Evolutionary conservation across 1,140 invertebrate genomes (phyloP).

Genomic region (Doryteuthis pealeii): DNA sequence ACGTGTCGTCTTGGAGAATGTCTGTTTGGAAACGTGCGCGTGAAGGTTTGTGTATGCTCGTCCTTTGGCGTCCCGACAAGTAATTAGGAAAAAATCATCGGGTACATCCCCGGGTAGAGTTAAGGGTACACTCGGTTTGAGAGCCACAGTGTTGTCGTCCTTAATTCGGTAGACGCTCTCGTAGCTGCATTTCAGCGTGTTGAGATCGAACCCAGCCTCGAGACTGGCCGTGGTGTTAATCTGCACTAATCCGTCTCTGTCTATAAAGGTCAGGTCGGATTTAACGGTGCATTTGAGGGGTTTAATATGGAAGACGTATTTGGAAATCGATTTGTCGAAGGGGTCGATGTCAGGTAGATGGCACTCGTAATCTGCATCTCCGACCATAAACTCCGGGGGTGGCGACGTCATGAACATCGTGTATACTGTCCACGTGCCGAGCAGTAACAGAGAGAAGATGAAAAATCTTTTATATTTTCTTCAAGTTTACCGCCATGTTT

Average conservation of each 20-base stretch:
- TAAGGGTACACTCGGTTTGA: neutral
- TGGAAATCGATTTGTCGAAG: neutral
- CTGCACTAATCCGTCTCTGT: neutral
- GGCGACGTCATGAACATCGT: neutral
- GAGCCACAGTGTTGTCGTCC: neutral
- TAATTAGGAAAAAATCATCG: neutral
- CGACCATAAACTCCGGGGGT: neutral
- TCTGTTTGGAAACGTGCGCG: neutral
- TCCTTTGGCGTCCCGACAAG: neutral
- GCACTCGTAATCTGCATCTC: neutral
- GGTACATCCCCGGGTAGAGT: neutral
- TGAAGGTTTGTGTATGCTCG: neutral
- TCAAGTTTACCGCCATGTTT: neutral
- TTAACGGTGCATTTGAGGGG: neutral
- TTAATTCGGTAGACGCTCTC: neutral
- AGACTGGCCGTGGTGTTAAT: neutral
- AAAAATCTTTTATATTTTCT: neutral
- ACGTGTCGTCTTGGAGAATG: neutral
- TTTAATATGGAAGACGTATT: neutral
- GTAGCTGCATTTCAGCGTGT: neutral
- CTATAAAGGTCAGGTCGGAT: neutral
- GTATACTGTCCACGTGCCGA: neutral
- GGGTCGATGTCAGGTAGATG: neutral
- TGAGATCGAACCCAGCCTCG: neutral
- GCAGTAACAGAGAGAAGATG: neutral